A percentile compares a stretch with the other conserved stretches of the same genome.
phyloP scores from a whole-genome alignment of 1,140 invertebrate genomes.

The Drosophila repleta region DNA sequence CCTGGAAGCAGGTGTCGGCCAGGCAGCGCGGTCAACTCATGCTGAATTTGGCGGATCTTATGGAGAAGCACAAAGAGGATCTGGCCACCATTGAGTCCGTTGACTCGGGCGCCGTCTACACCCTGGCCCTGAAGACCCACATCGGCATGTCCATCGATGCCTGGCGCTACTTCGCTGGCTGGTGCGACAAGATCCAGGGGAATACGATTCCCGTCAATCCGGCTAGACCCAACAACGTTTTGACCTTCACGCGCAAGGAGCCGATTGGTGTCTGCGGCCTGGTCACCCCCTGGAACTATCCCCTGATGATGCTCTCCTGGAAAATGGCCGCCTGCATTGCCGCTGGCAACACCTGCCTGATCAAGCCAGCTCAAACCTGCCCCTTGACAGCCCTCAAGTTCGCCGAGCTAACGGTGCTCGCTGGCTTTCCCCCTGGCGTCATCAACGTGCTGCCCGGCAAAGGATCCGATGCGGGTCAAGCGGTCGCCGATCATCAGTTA shows the following conservation, averaged over 20 bases:
- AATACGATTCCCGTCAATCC: slow-evolving; percentile 94
- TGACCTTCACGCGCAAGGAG: slow-evolving; percentile 95
- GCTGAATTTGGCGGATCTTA: slow-evolving; percentile 94
- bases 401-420: slow-evolving; percentile 92
- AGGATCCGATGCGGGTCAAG: slow-evolving; percentile 91
- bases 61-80: slow-evolving; percentile 97
- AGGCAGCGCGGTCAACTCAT: slow-evolving; percentile 91
- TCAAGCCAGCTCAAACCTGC: slow-evolving; percentile 97
- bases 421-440: slow-evolving; percentile 97
- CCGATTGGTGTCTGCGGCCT: slow-evolving; percentile 96
- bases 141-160: slow-evolving; percentile 97
- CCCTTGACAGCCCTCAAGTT: slow-evolving; percentile 97
- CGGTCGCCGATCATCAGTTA: slow-evolving; percentile 92
- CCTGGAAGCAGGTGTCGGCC: slow-evolving; percentile 94
- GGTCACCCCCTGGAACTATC: slow-evolving; percentile 99
- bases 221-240: slow-evolving; percentile 92
- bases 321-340: slow-evolving; percentile 98
- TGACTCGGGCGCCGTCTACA: slow-evolving; percentile 98
- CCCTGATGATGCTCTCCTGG: slow-evolving; percentile 99
- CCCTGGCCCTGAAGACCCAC: slow-evolving; percentile 96
- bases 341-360: slow-evolving; percentile 95
- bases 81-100: slow-evolving; percentile 96
- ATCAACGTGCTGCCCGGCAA: slow-evolving; percentile 95
- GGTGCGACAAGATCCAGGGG: slow-evolving; percentile 97
- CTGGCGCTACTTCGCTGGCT: slow-evolving; percentile 96